A percentile compares a stretch with the other conserved stretches of the same genome.
phyloP scores from a whole-genome alignment of 1,140 invertebrate species.

The Cherax quadricarinatus region DNA sequence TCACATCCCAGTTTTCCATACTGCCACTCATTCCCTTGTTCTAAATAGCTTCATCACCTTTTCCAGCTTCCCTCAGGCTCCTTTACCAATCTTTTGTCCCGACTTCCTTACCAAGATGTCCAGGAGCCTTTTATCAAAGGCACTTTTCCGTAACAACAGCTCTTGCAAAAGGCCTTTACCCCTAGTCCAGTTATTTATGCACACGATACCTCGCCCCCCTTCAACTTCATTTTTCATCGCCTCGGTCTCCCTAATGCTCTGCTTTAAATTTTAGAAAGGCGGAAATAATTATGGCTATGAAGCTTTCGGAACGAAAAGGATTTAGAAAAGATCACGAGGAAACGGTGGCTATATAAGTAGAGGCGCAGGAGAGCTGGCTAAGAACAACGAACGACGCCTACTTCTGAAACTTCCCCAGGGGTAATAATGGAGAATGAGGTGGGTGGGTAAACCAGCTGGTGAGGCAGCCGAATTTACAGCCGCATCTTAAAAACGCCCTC shows the following conservation, averaged over 20 bases:
- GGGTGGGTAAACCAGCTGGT: not conserved
- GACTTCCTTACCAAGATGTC: too few species aligned
- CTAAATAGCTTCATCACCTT: not conserved
- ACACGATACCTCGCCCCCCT: not conserved
- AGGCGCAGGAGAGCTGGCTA: not conserved
- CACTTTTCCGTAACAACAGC: too few species aligned
- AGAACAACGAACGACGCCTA: not conserved
- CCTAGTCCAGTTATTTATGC: constrained; percentile 1
- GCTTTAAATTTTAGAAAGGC: not conserved
- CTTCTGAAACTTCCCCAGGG: not conserved
- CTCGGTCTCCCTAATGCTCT: not conserved
- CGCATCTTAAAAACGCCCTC: not conserved
- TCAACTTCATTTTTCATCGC: not conserved
- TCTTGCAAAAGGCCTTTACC: not conserved
- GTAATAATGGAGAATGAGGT: not conserved
- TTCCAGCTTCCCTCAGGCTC: too few species aligned
- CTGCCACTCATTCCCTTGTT: not conserved
- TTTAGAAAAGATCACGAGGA: not conserved
- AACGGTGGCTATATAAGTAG: not conserved
- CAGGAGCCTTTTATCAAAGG: too few species aligned
- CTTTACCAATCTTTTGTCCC: too few species aligned
- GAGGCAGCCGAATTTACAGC: not conserved
- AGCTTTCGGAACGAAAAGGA: not conserved
- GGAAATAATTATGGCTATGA: constrained; percentile 12
- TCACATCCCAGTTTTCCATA: not conserved